Conservation (phyloP, 2,888 invertebrate genomes). For the Euplexia lucipara region DNA sequence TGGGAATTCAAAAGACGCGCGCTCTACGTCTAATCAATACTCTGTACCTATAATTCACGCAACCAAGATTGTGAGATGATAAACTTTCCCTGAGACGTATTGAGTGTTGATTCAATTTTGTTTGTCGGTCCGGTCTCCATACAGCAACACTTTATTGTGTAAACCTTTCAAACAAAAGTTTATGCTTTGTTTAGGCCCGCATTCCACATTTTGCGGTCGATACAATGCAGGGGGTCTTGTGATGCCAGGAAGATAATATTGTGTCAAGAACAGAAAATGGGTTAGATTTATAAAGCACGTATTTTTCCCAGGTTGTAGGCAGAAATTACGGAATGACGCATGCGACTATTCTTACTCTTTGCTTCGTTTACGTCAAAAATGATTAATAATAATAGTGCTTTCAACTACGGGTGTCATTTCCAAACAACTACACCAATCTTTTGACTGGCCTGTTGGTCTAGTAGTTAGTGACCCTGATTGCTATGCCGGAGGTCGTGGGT, state of each 20-base stretch:
- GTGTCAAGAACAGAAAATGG: not conserved
- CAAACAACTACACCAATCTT: no score
- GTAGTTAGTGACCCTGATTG: no score
- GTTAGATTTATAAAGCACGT: no score
- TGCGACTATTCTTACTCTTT: no score
- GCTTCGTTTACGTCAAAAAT: no score
- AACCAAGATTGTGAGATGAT: constrained; percentile 44
- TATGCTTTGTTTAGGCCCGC: constrained; percentile 55
- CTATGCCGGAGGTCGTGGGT: no score
- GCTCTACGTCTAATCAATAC: constrained; percentile 36
- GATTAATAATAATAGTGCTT: no score
- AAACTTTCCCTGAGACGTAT: constrained; percentile 56
- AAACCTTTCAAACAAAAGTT: constrained; percentile 54
- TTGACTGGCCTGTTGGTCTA: no score
- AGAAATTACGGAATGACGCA: no score
- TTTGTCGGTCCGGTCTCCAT: constrained; percentile 43
- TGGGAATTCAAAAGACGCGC: not conserved
- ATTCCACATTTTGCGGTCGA: constrained; percentile 49
- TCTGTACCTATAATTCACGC: constrained; percentile 43
- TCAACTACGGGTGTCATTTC: no score
- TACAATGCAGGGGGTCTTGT: constrained; percentile 41
- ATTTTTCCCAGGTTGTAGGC: no score
- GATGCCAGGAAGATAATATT: constrained; percentile 4
- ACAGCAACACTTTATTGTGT: constrained; percentile 46
- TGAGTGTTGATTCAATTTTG: constrained; percentile 59